Evolutionary conservation across 2,797 vertebrate genomes (phyloP).

Genomic region (Limosa lapponica): DNA sequence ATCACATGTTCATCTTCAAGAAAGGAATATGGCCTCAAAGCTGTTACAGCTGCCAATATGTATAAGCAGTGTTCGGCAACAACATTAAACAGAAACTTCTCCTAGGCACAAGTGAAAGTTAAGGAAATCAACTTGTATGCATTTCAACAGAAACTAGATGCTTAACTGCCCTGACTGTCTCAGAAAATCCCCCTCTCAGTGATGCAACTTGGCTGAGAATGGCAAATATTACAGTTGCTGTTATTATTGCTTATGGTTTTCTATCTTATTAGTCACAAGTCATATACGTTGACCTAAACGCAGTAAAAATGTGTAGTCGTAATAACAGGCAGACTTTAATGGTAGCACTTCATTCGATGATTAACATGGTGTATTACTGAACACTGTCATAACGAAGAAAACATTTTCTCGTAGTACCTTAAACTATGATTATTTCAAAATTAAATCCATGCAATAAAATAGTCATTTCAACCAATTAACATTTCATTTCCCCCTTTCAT

Average conservation of each 20-base stretch:
- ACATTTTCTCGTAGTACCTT: background rate
- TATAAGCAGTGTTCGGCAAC: background rate
- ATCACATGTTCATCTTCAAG: background rate
- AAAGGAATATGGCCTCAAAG: background rate
- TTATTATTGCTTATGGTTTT: background rate
- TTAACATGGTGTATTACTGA: background rate
- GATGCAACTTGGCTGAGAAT: background rate
- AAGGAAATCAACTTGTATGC: background rate
- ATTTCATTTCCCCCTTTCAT: background rate
- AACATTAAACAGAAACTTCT: background rate
- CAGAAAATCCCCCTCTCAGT: background rate
- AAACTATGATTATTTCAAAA: background rate
- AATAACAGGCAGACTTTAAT: background rate
- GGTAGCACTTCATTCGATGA: background rate
- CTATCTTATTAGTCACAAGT: background rate
- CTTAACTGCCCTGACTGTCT: background rate
- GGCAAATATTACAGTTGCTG: background rate
- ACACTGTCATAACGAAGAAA: background rate
- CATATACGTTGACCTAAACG: background rate
- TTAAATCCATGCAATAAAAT: background rate
- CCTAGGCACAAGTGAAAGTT: background rate
- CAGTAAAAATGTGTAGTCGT: background rate
- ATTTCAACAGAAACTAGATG: background rate
- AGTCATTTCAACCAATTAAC: background rate
- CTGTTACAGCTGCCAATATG: background rate